These are phyloP conservation scores for Leucophenga maculata DNA, from an alignment of 2,888 invertebrate species.

Conservation along the genomic window DNA sequence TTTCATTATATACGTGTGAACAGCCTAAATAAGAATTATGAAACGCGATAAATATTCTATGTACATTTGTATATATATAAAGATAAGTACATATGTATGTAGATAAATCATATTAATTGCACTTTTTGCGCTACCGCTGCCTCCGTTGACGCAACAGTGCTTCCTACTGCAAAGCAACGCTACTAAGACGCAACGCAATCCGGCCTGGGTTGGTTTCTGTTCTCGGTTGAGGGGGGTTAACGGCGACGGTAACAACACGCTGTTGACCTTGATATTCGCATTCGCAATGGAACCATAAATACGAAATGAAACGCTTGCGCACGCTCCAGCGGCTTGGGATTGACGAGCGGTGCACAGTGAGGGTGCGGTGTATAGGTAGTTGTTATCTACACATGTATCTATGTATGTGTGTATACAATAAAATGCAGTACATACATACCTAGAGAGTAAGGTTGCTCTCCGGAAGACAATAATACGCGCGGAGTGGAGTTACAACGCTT, in stretches of 20 bases:
- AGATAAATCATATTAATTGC: too few species aligned
- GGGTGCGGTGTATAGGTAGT: conserved; percentile 36
- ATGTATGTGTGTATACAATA: neutral
- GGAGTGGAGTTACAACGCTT: too few species aligned
- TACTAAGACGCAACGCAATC: too few species aligned
- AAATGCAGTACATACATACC: conserved; percentile 7
- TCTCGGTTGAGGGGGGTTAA: neutral
- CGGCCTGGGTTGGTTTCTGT: too few species aligned
- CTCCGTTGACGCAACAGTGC: conserved; percentile 20
- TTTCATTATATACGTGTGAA: too few species aligned
- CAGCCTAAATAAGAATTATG: too few species aligned
- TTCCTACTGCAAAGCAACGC: conserved; percentile 21
- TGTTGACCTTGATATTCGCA: conserved; percentile 69
- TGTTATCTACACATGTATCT: conserved; percentile 27
- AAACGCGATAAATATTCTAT: too few species aligned
- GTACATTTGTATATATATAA: too few species aligned
- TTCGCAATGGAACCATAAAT: conserved; percentile 67
- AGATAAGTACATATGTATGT: too few species aligned
- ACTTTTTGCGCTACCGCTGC: neutral
- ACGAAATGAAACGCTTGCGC: neutral
- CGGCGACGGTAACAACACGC: conserved; percentile 11
- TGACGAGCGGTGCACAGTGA: conserved; percentile 30
- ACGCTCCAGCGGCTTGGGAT: neutral
- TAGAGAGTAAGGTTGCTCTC: too few species aligned
- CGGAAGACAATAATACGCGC: too few species aligned